Conservation (phyloP, 2,888 invertebrate genomes). For the Gastracanthus pulcherrimus region DNA sequence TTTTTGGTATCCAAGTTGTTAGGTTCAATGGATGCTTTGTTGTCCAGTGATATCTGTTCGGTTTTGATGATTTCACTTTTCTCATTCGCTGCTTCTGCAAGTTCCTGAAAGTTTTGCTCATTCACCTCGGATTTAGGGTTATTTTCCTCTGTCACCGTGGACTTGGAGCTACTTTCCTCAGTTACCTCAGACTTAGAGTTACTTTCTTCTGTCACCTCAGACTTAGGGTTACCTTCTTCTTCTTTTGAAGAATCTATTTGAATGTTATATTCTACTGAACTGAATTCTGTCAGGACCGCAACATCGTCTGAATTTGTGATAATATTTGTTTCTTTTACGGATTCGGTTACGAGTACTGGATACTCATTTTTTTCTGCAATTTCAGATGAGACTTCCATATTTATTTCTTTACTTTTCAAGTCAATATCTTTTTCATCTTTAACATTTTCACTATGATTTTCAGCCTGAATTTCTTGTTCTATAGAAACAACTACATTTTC, state of each 20-base stretch:
- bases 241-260: conserved; percentile 1
- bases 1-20: not conserved
- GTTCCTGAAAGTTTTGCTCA: not conserved
- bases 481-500: not conserved
- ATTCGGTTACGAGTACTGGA: conserved; percentile 20
- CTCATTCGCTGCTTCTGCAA: not conserved
- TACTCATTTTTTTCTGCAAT: not conserved
- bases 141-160: not conserved
- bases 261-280: conserved; percentile 37
- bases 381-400: not conserved
- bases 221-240: not conserved
- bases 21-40: not conserved
- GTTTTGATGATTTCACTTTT: not conserved
- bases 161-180: too few relatives aligned
- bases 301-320: conserved; percentile 51
- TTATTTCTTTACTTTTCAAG: not conserved
- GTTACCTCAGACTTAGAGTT: not conserved
- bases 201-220: not conserved
- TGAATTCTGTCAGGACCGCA: conserved; percentile 51
- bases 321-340: conserved; percentile 16
- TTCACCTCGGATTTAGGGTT: not conserved
- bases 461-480: conserved; percentile 2
- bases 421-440: not conserved
- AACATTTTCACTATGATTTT: conserved; percentile 24
- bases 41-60: not conserved